Evolutionary conservation across 2,113 vertebrate species (phyloP), one percentile per base, ranked within the genome.

Genomic region (Ornithorhynchus anatinus): DNA sequence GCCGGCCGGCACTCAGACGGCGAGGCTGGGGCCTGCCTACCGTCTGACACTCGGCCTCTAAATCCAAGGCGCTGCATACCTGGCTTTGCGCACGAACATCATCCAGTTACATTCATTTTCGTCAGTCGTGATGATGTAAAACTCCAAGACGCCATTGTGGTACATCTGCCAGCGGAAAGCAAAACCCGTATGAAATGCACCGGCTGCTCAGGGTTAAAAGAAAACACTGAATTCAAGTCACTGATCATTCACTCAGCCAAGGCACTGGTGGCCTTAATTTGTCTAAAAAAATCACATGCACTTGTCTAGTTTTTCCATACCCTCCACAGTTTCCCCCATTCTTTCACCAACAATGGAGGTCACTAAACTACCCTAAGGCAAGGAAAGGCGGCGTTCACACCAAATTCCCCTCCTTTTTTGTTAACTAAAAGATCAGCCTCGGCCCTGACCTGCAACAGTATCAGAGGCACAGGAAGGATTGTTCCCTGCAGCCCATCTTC

Each of bases 71-170:
- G 66, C 68, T n/a, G n/a, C n/a, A n/a, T 72, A 98, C 98, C 97
- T 95, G 37, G 97, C 97, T 91, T 95, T 98, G 64, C 89, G 95
- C 40, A 99, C 97, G 76, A 99, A 98, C 96, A 99, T 99, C 97
- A 99, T 98, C 98, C 98, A 99, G 57, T 98, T 99, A 91, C 97
- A 98, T 80, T 98, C 96, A 10, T 98, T 96, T 88, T 99, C 98
- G 52, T 99, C 96, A 1, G 96, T 81, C 8, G 96, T 97, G 54
- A 99, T 89, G 9, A 98, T 80, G 61, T 92, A 97, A 89, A 97
- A 98, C 79, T 99, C 97, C 32, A 97, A 88, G 69, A 98, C 94
- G 4, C 95, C 93, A 3, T 81, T 97, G 87, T 97, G 96, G 69
- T 97, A 97, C 85, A 99, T 96, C 97, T 99, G 72, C 9, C 63